phyloP scores from a whole-genome alignment of 30 jellyfish, hydroid and myxozoan genomes.

The Catostylus mosaicus region DNA sequence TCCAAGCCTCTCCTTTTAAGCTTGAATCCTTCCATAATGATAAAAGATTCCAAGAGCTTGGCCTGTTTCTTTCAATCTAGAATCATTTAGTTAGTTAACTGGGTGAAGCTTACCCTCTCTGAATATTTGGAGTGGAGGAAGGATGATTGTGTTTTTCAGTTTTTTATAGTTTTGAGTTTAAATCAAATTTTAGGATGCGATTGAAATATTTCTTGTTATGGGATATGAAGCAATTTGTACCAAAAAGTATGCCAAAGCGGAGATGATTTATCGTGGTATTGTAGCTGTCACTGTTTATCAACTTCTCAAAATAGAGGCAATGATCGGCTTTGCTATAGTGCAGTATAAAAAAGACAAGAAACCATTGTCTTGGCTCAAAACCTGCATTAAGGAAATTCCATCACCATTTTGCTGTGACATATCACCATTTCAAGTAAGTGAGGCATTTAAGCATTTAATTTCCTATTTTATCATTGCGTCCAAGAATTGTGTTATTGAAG shows the following conservation, averaged over 20 bases:
- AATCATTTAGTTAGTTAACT: too few species aligned
- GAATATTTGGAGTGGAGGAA: too few species aligned
- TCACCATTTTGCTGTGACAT: background rate
- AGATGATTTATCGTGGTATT: background rate
- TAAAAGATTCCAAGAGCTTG: too few species aligned
- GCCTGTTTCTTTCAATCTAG: too few species aligned
- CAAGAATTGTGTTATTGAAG: too few species aligned
- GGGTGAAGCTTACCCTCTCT: too few species aligned
- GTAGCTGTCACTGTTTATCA: background rate
- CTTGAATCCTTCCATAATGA: too few species aligned
- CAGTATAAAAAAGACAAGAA: background rate
- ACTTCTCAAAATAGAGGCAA: background rate
- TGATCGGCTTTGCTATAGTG: background rate
- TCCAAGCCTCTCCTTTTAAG: too few species aligned
- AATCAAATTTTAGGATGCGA: background rate
- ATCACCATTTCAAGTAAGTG: background rate
- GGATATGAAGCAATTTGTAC: background rate
- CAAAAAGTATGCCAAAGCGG: background rate
- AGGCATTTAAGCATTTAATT: too few species aligned
- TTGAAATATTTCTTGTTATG: constrained; percentile 1
- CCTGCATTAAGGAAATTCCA: background rate
- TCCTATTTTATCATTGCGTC: too few species aligned
- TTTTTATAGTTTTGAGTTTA: too few species aligned
- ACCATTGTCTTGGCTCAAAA: background rate
- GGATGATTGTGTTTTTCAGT: too few species aligned